phyloP scores from a whole-genome alignment of 2,888 invertebrate genomes.

The Pemphredon lugubris region DNA sequence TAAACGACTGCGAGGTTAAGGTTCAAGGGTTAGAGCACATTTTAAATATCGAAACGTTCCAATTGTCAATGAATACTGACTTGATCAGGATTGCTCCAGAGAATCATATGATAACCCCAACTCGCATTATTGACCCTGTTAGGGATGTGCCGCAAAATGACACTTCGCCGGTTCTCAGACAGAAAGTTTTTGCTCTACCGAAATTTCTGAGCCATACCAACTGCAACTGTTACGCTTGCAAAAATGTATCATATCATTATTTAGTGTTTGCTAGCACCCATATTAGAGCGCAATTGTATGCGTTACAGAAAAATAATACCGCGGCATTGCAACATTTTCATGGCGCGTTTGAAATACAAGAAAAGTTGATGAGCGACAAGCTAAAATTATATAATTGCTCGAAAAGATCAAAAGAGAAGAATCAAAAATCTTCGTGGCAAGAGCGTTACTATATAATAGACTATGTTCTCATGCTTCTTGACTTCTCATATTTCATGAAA shows the following conservation, averaged over 20 bases:
- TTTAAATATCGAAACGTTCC: conserved; percentile 70
- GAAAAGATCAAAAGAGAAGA: background rate
- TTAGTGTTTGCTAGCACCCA: conserved; percentile 69
- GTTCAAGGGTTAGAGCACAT: conserved; percentile 76
- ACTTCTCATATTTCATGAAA: conserved; percentile 69
- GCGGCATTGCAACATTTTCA: conserved; percentile 71
- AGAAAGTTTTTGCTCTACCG: conserved; percentile 67
- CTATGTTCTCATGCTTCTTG: conserved; percentile 68
- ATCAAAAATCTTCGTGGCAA: conserved; percentile 53
- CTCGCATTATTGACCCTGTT: conserved; percentile 48
- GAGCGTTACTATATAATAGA: conserved; percentile 66
- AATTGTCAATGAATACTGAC: conserved; percentile 55
- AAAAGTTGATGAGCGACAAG: conserved; percentile 46
- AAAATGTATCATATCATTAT: conserved; percentile 70
- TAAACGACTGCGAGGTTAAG: conserved; percentile 75
- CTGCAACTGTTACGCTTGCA: conserved; percentile 75
- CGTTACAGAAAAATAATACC: conserved; percentile 59
- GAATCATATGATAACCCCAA: conserved; percentile 22
- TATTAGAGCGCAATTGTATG: conserved; percentile 74
- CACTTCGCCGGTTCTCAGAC: conserved; percentile 71
- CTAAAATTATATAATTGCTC: too few species aligned
- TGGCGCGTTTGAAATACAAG: conserved; percentile 71
- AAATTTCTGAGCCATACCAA: conserved; percentile 68
- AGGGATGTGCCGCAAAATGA: conserved; percentile 59
- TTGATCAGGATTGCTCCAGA: conserved; percentile 6